These are phyloP conservation scores for Ophion slaviceki DNA, from an alignment of 2,888 invertebrate genomes.

Conservation along the genomic window DNA sequence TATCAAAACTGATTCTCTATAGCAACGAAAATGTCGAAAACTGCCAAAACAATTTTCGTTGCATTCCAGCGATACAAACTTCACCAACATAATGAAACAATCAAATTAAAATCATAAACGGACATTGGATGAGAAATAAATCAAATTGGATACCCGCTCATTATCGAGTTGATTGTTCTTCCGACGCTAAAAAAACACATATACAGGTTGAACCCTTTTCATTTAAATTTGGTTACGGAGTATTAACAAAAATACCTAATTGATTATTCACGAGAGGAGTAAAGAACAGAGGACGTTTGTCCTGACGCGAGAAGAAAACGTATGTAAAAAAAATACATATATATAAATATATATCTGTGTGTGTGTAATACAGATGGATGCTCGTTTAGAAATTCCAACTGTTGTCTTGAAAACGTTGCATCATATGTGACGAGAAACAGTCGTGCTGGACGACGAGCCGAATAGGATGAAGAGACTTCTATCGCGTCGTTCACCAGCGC, in stretches of 20 bases:
- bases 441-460: constrained; percentile 8
- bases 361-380: constrained; percentile 27
- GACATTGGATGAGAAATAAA: not conserved
- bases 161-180: constrained; percentile 1
- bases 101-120: no score
- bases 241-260: constrained; percentile 5
- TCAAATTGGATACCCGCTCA: not conserved
- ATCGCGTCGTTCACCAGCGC: constrained; percentile 34
- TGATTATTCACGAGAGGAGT: constrained; percentile 24
- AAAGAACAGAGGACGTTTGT: constrained; percentile 21
- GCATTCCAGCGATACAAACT: no score
- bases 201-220: not conserved
- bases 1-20: no score
- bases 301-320: constrained; percentile 10
- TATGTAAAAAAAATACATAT: not conserved
- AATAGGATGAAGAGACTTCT: constrained; percentile 40
- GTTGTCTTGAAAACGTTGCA: constrained; percentile 51
- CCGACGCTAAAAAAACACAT: not conserved
- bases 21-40: no score
- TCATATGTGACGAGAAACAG: constrained; percentile 39
- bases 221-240: constrained; percentile 4
- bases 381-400: constrained; percentile 42
- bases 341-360: not conserved
- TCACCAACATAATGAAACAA: no score
- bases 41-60: no score